phyloP scores from a whole-genome alignment of 1,140 invertebrate species.

The Bombus pascuorum region DNA sequence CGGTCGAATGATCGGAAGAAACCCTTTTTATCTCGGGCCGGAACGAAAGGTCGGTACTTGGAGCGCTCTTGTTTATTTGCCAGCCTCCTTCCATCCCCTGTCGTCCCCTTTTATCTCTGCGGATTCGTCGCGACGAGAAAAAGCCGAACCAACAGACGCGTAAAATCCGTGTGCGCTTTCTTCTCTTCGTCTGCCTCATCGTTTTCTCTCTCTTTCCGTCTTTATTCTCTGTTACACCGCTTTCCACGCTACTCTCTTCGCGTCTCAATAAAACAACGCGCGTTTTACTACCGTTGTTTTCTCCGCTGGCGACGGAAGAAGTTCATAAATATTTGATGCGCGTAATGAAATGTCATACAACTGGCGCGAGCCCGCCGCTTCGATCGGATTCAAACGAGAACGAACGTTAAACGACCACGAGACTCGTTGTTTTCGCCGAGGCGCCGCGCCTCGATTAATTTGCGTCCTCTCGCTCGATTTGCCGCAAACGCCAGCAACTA shows the following conservation, averaged over 20 bases:
- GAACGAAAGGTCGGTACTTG: conserved; percentile 7
- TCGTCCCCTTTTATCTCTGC: background rate
- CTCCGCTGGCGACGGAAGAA: background rate
- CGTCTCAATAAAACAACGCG: conserved; percentile 24
- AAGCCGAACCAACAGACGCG: conserved; percentile 29
- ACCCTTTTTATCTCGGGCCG: conserved; percentile 38
- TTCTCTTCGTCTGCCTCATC: background rate
- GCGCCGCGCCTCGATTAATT: conserved; percentile 6
- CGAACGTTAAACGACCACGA: background rate
- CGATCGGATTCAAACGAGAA: background rate
- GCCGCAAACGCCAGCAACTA: background rate
- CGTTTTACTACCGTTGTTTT: conserved; percentile 34
- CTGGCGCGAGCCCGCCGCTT: background rate
- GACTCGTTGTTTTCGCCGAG: background rate
- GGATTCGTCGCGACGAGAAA: background rate
- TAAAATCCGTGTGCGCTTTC: conserved; percentile 11
- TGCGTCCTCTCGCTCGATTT: conserved; percentile 14
- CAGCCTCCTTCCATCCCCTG: background rate
- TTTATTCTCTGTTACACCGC: background rate
- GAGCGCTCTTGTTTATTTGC: conserved; percentile 32
- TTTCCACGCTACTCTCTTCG: background rate
- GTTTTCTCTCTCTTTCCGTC: background rate
- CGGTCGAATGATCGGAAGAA: conserved; percentile 16
- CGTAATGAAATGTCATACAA: conserved; percentile 32
- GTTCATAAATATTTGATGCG: conserved; percentile 53